Conservation (phyloP, 2,113 vertebrate genomes). For the Colaptes auratus region DNA sequence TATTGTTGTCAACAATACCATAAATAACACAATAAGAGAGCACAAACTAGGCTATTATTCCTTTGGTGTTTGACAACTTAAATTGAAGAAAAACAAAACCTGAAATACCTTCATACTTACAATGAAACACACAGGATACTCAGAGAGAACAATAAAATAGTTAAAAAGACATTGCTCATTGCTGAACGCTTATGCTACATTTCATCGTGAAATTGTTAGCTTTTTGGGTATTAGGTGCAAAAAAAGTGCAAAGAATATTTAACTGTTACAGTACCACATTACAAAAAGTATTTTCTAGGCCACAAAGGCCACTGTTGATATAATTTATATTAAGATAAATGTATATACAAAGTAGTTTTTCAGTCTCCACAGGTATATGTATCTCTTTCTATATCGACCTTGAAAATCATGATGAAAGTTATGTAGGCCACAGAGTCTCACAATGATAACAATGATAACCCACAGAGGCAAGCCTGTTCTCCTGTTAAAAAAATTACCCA, state of each 20-base stretch:
- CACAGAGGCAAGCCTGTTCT: neutral
- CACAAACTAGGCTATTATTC: constrained; percentile 19
- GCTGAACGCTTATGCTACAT: constrained; percentile 70
- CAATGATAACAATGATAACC: neutral
- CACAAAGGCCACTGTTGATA: constrained; percentile 28
- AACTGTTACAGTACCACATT: constrained; percentile 60
- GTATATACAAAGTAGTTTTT: constrained; percentile 62
- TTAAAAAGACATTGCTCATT: constrained; percentile 44
- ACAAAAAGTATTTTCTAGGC: constrained; percentile 61
- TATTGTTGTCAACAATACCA: neutral
- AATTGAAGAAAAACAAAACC: neutral
- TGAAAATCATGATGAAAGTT: neutral
- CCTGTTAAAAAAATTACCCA: neutral
- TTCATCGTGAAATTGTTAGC: constrained; percentile 32
- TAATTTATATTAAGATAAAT: constrained; percentile 41
- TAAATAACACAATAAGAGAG: constrained; percentile 13
- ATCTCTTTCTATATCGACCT: neutral
- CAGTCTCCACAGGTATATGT: neutral
- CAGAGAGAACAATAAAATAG: constrained; percentile 30
- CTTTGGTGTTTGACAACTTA: constrained; percentile 59
- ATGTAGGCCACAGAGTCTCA: neutral
- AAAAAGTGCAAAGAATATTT: constrained; percentile 64
- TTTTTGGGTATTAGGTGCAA: constrained; percentile 62
- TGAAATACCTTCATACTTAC: neutral
- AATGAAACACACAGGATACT: constrained; percentile 22